A percentile compares a stretch with the other conserved stretches of the same genome.
phyloP scores from a whole-genome alignment of 2,113 vertebrate species.

The Cavia porcellus region DNA sequence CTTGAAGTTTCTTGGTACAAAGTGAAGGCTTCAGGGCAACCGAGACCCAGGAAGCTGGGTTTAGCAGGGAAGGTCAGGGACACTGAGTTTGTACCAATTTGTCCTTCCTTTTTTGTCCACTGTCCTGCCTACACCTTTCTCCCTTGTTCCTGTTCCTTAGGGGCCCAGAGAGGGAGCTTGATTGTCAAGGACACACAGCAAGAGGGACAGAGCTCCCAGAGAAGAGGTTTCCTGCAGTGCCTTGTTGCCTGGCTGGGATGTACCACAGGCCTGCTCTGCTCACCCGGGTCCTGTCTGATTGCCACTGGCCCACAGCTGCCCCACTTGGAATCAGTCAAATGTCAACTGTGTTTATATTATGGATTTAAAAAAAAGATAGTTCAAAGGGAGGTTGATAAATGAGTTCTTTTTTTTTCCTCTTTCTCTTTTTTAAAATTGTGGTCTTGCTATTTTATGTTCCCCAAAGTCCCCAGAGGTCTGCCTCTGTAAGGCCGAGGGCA shows the following conservation, averaged over 20 bases:
- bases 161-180: not conserved
- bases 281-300: accelerated
- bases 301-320: accelerated
- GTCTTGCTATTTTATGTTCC: not conserved
- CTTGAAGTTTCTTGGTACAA: accelerated
- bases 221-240: not conserved
- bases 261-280: not conserved
- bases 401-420: not conserved
- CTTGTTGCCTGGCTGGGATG: not conserved
- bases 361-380: not conserved
- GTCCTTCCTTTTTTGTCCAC: not conserved
- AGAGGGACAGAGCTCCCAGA: too few species aligned
- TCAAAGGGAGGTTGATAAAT: constrained; percentile 62
- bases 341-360: not conserved
- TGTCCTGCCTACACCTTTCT: not conserved
- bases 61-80: not conserved
- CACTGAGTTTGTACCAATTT: not conserved
- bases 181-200: not conserved
- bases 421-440: not conserved
- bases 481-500: not conserved
- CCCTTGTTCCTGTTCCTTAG: not conserved
- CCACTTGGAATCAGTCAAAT: not conserved
- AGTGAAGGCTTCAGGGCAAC: not conserved
- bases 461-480: not conserved
- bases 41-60: too few species aligned